phyloP scores from a whole-genome alignment of 2,113 vertebrate species.

The Tursiops truncatus region DNA sequence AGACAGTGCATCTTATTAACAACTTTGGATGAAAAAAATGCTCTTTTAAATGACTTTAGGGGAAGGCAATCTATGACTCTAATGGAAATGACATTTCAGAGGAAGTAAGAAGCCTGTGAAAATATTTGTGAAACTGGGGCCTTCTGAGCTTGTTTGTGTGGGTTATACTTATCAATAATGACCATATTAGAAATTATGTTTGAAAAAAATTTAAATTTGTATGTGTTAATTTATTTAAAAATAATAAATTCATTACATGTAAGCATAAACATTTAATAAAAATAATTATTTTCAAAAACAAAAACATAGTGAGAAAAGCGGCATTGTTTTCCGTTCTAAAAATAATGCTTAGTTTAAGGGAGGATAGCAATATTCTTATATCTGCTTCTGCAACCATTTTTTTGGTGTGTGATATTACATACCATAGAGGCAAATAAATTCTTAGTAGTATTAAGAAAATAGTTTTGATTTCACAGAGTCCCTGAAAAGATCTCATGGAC shows the following conservation, averaged over 20 bases:
- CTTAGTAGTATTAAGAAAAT: background rate
- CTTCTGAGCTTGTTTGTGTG: background rate
- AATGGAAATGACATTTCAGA: background rate
- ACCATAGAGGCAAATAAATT: background rate
- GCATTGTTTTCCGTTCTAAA: background rate
- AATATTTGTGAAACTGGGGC: background rate
- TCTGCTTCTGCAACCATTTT: background rate
- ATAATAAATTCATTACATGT: background rate
- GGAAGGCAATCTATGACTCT: background rate
- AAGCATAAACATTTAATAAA: background rate
- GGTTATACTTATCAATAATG: background rate
- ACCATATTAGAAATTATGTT: background rate
- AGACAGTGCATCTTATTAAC: background rate
- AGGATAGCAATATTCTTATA: background rate
- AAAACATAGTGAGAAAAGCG: background rate
- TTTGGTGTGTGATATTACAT: background rate
- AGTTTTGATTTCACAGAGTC: background rate
- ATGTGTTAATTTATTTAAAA: background rate
- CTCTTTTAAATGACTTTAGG: background rate
- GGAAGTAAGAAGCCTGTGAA: background rate
- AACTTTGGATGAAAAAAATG: background rate
- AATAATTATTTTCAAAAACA: background rate
- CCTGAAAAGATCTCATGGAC: background rate
- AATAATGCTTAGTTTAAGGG: background rate
- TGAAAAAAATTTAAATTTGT: background rate